Percentiles rank a stretch among this genome's conserved stretches.
Conservation (phyloP, 2,888 invertebrate species). For the Leptogaster cylindrica region DNA sequence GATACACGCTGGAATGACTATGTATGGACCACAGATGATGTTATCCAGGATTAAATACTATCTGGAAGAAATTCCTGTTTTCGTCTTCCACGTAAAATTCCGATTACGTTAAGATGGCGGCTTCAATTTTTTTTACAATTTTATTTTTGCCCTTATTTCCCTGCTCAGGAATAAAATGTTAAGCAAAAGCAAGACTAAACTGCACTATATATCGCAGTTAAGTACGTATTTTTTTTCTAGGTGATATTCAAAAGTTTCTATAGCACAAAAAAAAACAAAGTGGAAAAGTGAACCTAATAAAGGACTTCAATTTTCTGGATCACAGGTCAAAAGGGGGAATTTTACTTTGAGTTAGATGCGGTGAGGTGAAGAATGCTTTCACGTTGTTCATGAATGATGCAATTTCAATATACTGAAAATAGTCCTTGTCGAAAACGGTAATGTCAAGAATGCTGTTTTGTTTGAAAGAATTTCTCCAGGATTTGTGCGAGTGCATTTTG, state of each 20-base stretch:
- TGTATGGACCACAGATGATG: slow-evolving; percentile 24
- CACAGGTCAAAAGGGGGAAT: not conserved
- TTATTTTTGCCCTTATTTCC: too few relatives aligned
- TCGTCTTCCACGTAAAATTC: too few relatives aligned
- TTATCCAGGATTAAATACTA: slow-evolving; percentile 33
- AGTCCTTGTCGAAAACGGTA: too few relatives aligned
- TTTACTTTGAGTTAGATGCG: slow-evolving; percentile 2
- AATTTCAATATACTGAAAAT: too few relatives aligned
- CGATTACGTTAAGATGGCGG: too few relatives aligned
- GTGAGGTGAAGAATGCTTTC: too few relatives aligned
- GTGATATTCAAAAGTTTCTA: not conserved
- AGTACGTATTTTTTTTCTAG: not conserved
- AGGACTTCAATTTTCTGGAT: slow-evolving; percentile 19
- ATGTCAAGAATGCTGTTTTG: too few relatives aligned
- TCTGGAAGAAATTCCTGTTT: slow-evolving; percentile 5
- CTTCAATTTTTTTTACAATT: too few relatives aligned
- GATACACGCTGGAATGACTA: slow-evolving; percentile 21
- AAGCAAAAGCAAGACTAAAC: not conserved
- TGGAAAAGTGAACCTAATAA: slow-evolving; percentile 3
- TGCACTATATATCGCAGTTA: not conserved
- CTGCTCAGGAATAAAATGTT: not conserved
- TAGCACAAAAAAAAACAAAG: not conserved
- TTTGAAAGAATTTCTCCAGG: too few relatives aligned
- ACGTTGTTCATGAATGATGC: too few relatives aligned
- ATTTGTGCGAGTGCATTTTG: too few relatives aligned